Conservation (phyloP, 2,888 invertebrate genomes). For the Thera britannica region DNA sequence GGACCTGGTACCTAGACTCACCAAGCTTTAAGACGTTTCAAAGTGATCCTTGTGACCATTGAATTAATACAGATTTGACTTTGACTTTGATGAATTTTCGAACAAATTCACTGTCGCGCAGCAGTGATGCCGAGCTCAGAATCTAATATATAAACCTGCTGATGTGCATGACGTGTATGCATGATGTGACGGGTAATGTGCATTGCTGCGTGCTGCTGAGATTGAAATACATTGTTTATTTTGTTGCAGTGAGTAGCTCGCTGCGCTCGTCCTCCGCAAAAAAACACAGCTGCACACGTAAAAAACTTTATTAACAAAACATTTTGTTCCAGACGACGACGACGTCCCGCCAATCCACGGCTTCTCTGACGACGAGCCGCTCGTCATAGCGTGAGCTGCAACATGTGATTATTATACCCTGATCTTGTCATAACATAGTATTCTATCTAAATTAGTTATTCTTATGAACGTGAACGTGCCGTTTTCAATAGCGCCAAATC, state of each 20-base stretch:
- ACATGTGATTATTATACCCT: slow-evolving; percentile 62
- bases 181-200: no score
- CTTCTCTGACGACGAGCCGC: slow-evolving; percentile 96
- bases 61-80: no score
- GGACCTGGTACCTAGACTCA: no score
- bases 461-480: slow-evolving; percentile 27
- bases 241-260: background rate
- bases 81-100: no score
- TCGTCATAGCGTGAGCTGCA: slow-evolving; percentile 91
- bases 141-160: no score
- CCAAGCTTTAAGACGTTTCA: no score
- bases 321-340: slow-evolving; percentile 87
- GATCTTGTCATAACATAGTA: slow-evolving; percentile 71
- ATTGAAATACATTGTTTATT: background rate
- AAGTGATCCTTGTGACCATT: no score
- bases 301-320: slow-evolving; percentile 17
- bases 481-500: slow-evolving; percentile 6
- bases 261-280: background rate
- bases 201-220: no score
- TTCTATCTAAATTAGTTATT: slow-evolving; percentile 54
- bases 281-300: slow-evolving; percentile 15
- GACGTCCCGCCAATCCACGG: slow-evolving; percentile 95
- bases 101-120: no score
- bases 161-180: no score
- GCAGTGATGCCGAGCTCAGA: no score